These are phyloP conservation scores for Nudaria mundana DNA, from an alignment of 2,888 invertebrate species.

Conservation along the genomic window DNA sequence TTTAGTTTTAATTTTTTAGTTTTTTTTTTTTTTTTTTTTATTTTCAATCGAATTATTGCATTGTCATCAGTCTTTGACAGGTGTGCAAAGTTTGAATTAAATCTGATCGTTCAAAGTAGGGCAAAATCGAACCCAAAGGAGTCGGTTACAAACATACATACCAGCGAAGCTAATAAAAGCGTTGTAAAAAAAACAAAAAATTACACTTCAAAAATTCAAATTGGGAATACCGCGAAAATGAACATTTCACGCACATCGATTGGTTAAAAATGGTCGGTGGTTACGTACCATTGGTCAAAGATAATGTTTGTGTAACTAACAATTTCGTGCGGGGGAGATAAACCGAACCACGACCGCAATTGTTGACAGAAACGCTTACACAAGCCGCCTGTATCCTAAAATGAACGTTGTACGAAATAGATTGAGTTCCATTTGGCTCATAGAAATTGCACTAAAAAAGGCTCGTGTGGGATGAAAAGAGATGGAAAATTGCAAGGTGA, in stretches of 20 bases:
- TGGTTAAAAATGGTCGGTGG: slow-evolving; percentile 66
- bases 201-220: slow-evolving; percentile 48
- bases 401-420: slow-evolving; percentile 23
- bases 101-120: too few relatives aligned
- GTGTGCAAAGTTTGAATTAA: too few relatives aligned
- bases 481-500: slow-evolving; percentile 43
- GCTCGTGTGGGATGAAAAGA: slow-evolving; percentile 48
- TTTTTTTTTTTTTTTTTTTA: too few relatives aligned
- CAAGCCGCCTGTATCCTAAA: slow-evolving; percentile 27
- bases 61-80: too few relatives aligned
- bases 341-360: slow-evolving; percentile 71
- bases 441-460: slow-evolving; percentile 34
- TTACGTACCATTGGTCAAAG: slow-evolving; percentile 76
- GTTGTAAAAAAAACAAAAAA: slow-evolving; percentile 27
- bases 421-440: slow-evolving; percentile 11
- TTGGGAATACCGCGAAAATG: slow-evolving; percentile 53
- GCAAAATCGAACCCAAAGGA: too few relatives aligned
- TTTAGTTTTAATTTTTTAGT: too few relatives aligned
- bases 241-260: slow-evolving; percentile 55
- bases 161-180: too few relatives aligned
- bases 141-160: too few relatives aligned
- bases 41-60: too few relatives aligned
- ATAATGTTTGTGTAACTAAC: slow-evolving; percentile 74
- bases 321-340: slow-evolving; percentile 73
- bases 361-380: slow-evolving; percentile 63